Percentiles rank a stretch among this genome's conserved stretches.
Evolutionary conservation across 2,888 invertebrate genomes (phyloP).

Genomic region (Caenorhabditis angaria): DNA sequence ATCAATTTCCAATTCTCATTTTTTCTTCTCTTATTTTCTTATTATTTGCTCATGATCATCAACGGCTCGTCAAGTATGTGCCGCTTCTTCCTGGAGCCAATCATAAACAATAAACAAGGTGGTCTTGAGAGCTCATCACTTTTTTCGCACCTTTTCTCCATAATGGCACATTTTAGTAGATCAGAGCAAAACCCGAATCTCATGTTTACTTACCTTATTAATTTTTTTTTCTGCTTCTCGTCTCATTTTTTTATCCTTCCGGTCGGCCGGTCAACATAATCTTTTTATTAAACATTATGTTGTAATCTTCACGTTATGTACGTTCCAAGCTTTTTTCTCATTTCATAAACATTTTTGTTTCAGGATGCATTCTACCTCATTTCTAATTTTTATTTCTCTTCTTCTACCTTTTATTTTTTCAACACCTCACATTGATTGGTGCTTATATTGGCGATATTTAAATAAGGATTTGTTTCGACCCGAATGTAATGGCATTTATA

Average conservation of each 20-base stretch:
- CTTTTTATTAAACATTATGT: not conserved
- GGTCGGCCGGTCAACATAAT: not conserved
- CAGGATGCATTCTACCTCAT: conserved; percentile 1
- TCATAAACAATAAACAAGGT: not conserved
- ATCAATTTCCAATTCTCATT: not conserved
- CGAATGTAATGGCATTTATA: conserved; percentile 49
- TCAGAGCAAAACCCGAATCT: not conserved
- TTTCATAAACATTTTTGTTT: not conserved
- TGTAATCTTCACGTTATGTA: not conserved
- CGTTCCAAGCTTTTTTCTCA: not conserved
- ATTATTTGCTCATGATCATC: not conserved
- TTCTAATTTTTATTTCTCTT: not conserved
- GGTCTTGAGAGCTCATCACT: not conserved
- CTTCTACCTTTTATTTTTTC: not conserved
- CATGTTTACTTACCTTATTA: not conserved
- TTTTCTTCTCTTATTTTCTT: not conserved
- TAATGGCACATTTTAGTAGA: not conserved
- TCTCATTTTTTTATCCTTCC: not conserved
- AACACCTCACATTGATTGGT: conserved; percentile 45
- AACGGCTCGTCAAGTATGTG: not conserved
- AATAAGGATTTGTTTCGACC: conserved; percentile 43
- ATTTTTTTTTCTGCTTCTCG: not conserved
- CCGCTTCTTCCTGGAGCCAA: not conserved
- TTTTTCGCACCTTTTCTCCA: not conserved
- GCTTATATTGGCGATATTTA: conserved; percentile 46